phyloP scores from a whole-genome alignment of 2,888 invertebrate genomes.

The Philereme transversata region DNA sequence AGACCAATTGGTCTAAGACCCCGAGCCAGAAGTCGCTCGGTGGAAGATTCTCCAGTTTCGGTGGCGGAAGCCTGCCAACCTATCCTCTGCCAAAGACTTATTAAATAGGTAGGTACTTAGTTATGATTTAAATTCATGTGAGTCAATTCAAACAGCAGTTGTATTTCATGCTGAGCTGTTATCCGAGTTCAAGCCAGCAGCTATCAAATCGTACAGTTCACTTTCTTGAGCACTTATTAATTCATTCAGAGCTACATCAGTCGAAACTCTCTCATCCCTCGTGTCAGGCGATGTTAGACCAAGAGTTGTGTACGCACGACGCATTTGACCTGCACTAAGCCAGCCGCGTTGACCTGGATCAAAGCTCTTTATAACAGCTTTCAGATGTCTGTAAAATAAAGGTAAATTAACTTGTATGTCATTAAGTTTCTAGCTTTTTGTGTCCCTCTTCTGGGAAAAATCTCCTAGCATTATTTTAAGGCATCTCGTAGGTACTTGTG shows the following conservation, averaged over 20 bases:
- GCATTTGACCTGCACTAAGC: conserved; percentile 67
- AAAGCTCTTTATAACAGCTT: conserved; percentile 72
- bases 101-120: background rate
- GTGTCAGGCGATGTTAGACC: conserved; percentile 53
- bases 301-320: conserved; percentile 60
- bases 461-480: no score
- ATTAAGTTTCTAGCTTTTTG: no score
- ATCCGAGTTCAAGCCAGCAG: conserved; percentile 47
- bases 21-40: no score
- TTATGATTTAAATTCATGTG: background rate
- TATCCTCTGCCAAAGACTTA: background rate
- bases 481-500: no score
- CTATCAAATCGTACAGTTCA: conserved; percentile 56
- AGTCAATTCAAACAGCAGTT: conserved; percentile 1
- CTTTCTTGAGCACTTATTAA: conserved; percentile 58
- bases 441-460: no score
- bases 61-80: no score
- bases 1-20: no score
- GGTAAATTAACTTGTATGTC: no score
- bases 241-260: conserved; percentile 48
- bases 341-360: conserved; percentile 73
- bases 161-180: conserved; percentile 28
- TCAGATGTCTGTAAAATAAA: conserved; percentile 55
- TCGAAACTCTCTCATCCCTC: conserved; percentile 50
- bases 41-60: no score